Base-by-base conservation (phyloP, 2,113 vertebrate species). In the Ptilorrhoa leucosticta region DNA sequence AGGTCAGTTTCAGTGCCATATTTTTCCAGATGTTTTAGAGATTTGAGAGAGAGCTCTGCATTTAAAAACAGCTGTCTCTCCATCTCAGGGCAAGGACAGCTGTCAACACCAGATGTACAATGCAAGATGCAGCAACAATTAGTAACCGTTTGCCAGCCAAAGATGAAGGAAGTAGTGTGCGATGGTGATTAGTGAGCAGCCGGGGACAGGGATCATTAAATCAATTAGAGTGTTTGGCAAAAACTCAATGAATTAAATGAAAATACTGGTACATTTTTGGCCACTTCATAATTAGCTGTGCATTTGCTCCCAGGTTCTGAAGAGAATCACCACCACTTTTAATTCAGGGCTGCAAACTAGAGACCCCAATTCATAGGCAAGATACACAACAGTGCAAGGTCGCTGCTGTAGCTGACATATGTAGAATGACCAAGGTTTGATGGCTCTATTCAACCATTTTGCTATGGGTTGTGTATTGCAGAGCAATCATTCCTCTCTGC, bases 51-150 rank as follows among this genome's bases (percentile, higher is more conserved):
- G 44, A 81, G 28, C 39, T 68, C 42, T 75, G 64, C 47, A 66
- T 85, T 71, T 78, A n/a, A 53, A 92, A 94, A 58, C 89, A 96
- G 73, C 81, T 95, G 80, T 60, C 81, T 80, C 77, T 78, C 73
- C 81, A 91, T 92, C 83, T 76, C 81, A 85, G 56, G 80, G 69
- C 40, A 82, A 82, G 0, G 45, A 81, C 95, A 96, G 96, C 89
- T 95, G 89, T 92, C 89, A 87, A 76, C 73, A 92, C 47, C 94
- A 95, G 94, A 89, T 94, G 91, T 68, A 91, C 91, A 64, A 53
- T 60, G 71, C 42, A 89, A 94, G 56, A 84, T 27, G 40, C 77
- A 87, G 72, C 87, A 87, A 94, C 93, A 92, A 87, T 92, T 91
- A 94, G 77, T 87, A 92, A 92, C 77, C 31, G 48, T 82, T 89